Evolutionary conservation across 2,888 invertebrate species (phyloP).

Genomic region (Acrobasis consociella): DNA sequence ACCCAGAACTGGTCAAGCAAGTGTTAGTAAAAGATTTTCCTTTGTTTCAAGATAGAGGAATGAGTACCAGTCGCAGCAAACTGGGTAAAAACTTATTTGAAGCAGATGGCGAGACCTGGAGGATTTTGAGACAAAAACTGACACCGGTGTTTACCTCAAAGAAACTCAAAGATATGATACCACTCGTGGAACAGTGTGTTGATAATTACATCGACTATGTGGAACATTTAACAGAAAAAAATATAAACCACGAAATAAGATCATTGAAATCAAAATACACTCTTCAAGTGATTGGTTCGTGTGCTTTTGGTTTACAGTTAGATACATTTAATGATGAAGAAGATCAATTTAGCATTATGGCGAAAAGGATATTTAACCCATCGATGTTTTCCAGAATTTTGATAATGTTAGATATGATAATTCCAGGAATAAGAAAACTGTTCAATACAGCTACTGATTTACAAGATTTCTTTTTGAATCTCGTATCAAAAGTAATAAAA

Average conservation of each 20-base stretch:
- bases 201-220: conserved; percentile 40
- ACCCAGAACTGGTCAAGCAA: conserved; percentile 44
- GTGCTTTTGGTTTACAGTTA: conserved; percentile 48
- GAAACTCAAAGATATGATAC: conserved; percentile 50
- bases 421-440: conserved; percentile 38
- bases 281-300: conserved; percentile 48
- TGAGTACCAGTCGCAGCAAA: conserved; percentile 36
- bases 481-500: conserved; percentile 41
- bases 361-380: conserved; percentile 34
- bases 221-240: conserved; percentile 32
- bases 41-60: conserved; percentile 44
- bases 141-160: conserved; percentile 49
- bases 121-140: conserved; percentile 45
- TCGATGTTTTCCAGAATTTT: conserved; percentile 26
- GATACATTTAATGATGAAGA: conserved; percentile 42
- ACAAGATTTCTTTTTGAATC: conserved; percentile 36
- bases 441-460: conserved; percentile 33
- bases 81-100: conserved; percentile 44
- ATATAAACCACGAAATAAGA: conserved; percentile 41
- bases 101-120: conserved; percentile 51
- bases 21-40: conserved; percentile 45
- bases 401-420: conserved; percentile 35
- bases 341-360: conserved; percentile 42
- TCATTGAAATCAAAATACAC: conserved; percentile 47
- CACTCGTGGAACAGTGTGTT: conserved; percentile 43